phyloP scores from a whole-genome alignment of 2,113 vertebrate genomes.

The Cyanocitta stelleri region DNA sequence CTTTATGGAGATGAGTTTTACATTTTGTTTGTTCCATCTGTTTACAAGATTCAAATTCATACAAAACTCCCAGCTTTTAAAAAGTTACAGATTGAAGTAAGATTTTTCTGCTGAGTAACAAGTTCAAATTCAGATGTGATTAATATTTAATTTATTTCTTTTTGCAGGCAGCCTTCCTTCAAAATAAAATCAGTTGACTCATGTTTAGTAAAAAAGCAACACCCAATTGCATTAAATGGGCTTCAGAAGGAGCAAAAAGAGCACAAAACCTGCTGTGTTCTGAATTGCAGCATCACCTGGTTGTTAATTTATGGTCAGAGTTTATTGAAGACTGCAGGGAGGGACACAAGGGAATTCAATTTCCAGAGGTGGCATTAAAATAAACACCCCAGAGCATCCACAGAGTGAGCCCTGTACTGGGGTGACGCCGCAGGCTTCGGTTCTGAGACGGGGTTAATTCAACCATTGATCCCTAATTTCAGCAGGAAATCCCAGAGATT shows the following conservation, averaged over 20 bases:
- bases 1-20: constrained; percentile 27
- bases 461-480: background rate
- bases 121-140: background rate
- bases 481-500: background rate
- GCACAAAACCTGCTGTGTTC: background rate
- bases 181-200: background rate
- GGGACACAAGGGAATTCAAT: background rate
- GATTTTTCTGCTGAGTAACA: background rate
- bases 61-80: background rate
- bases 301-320: background rate
- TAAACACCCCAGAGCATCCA: background rate
- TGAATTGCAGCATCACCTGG: background rate
- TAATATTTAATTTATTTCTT: background rate
- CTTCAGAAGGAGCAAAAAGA: background rate
- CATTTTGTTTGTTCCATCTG: constrained; percentile 39
- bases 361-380: background rate
- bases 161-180: background rate
- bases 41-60: background rate
- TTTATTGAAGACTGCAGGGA: background rate
- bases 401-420: background rate
- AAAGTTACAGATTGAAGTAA: background rate
- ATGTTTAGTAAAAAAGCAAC: background rate
- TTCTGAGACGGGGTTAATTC: background rate
- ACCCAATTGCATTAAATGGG: background rate
- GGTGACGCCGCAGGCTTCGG: rapidly evolving